Evolutionary conservation across 2,113 vertebrate species (phyloP).

Genomic region (Ameiurus melas): DNA sequence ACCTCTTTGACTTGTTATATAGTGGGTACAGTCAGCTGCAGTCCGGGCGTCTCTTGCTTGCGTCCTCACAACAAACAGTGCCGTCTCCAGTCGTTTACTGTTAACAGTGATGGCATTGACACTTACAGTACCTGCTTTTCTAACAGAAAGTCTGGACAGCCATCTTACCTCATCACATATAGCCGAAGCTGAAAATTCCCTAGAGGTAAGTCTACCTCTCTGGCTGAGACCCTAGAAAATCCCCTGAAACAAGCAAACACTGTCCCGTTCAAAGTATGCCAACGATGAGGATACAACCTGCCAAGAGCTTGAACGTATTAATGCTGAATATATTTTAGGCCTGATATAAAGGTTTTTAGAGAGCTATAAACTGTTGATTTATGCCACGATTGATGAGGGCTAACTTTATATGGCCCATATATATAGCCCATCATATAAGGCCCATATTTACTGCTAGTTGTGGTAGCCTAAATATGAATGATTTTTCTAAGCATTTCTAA

Average conservation of each 20-base stretch:
- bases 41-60: constrained; percentile 55
- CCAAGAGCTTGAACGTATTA: constrained; percentile 5
- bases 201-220: constrained; percentile 58
- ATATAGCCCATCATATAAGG: no score
- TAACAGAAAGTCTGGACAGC: constrained; percentile 56
- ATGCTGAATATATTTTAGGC: not conserved
- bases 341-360: not conserved
- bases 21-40: constrained; percentile 58
- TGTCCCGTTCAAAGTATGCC: constrained; percentile 51
- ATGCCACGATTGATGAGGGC: not conserved
- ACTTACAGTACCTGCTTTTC: constrained; percentile 60
- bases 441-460: not conserved
- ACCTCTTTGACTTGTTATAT: constrained; percentile 66
- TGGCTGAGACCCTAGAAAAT: constrained; percentile 57
- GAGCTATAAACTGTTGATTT: not conserved
- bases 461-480: not conserved
- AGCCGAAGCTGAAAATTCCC: constrained; percentile 64
- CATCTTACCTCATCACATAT: constrained; percentile 58
- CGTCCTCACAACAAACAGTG: constrained; percentile 63
- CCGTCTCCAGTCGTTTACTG: constrained; percentile 58
- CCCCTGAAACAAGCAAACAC: constrained; percentile 63
- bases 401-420: not conserved
- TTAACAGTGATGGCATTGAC: constrained; percentile 64
- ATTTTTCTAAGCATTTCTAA: not conserved
- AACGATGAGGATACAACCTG: constrained; percentile 44